Percentiles rank a stretch among this genome's conserved stretches.
Conservation (phyloP, 2,797 vertebrate genomes). For the Steatocranus sp. region DNA sequence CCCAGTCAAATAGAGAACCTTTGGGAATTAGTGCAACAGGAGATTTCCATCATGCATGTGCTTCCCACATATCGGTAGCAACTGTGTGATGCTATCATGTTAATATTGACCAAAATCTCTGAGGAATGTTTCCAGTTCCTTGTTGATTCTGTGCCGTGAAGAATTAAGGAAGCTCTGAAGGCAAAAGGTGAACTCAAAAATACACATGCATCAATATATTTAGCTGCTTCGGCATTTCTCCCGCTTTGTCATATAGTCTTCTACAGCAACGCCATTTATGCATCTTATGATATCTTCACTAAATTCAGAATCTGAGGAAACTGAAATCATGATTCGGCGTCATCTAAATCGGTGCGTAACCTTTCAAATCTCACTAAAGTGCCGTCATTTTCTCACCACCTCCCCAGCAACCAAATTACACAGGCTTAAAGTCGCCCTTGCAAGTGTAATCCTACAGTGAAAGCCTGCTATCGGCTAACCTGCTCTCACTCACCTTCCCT, state of each 20-base stretch:
- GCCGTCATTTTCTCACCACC: conserved; percentile 21
- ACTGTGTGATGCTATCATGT: neutral
- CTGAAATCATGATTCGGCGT: neutral
- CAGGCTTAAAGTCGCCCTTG: conserved; percentile 44
- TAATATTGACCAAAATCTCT: neutral
- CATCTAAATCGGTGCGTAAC: neutral
- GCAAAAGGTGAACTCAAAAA: neutral
- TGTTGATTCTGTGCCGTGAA: neutral
- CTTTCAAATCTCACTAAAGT: neutral
- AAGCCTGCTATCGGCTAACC: conserved; percentile 48
- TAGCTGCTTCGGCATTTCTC: neutral
- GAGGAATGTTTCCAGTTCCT: neutral
- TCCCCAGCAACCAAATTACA: conserved; percentile 40
- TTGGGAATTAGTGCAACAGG: neutral
- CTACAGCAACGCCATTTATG: neutral
- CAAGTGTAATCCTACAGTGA: conserved; percentile 50
- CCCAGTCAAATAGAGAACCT: neutral
- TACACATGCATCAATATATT: neutral
- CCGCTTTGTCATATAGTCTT: neutral
- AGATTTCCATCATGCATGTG: neutral
- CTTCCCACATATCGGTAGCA: neutral
- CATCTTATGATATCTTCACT: neutral
- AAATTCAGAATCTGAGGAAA: neutral
- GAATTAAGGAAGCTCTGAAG: neutral
- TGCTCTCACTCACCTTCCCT: conserved; percentile 61